Percentiles rank a stretch among this genome's conserved stretches.
Conservation (phyloP, 1,140 invertebrate genomes). For the Papilio glaucus region DNA sequence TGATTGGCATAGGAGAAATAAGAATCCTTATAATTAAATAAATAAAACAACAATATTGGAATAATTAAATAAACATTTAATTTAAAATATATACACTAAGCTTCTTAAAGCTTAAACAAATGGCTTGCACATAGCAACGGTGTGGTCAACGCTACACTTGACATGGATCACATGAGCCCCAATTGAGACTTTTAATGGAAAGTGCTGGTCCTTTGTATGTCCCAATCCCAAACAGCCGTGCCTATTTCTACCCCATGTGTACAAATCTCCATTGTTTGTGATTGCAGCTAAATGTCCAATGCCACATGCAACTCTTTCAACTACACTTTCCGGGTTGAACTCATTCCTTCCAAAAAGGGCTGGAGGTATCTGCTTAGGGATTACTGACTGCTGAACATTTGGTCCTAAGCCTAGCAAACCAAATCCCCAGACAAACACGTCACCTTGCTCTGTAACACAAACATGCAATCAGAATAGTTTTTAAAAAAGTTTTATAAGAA, state of each 20-base stretch:
- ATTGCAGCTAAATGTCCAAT: conserved; percentile 92
- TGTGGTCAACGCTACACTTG: conserved; percentile 93
- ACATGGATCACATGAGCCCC: conserved; percentile 89
- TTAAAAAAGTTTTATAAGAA: too few relatives aligned
- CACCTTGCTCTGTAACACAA: conserved; percentile 87
- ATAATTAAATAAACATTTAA: conserved; percentile 19
- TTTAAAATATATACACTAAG: conserved; percentile 32
- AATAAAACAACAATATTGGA: conserved; percentile 26
- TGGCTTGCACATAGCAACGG: conserved; percentile 89
- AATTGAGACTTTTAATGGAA: conserved; percentile 92
- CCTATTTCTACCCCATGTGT: conserved; percentile 95
- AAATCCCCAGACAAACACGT: conserved; percentile 96
- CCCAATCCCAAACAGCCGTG: conserved; percentile 93
- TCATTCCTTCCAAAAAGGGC: conserved; percentile 94
- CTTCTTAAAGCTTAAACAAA: conserved; percentile 77
- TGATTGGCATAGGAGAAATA: too few relatives aligned
- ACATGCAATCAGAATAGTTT: too few relatives aligned
- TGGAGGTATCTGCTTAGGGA: conserved; percentile 89
- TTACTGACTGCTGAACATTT: conserved; percentile 85
- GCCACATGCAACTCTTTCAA: conserved; percentile 88
- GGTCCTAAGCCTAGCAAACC: conserved; percentile 96
- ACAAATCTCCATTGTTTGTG: conserved; percentile 91
- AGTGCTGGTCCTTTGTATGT: conserved; percentile 91
- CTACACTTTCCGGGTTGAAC: conserved; percentile 88
- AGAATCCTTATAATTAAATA: too few relatives aligned